Conservation (phyloP, 2,888 invertebrate genomes). For the Plutella xylostella region DNA sequence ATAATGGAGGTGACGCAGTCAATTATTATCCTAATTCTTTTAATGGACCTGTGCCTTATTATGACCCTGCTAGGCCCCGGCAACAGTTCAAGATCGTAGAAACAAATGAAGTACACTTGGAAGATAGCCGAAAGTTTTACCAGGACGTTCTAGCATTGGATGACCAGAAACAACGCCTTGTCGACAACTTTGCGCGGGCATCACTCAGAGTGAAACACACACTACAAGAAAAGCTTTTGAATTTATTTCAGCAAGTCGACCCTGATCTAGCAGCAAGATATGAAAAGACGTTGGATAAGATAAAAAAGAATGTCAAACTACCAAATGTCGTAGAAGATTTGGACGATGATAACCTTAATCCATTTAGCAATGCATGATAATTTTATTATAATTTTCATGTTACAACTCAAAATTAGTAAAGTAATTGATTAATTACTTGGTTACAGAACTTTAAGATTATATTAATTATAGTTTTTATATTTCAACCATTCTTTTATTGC, state of each 20-base stretch:
- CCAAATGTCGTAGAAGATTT: not conserved
- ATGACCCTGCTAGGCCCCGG: not conserved
- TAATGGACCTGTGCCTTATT: not conserved
- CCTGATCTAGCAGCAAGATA: not conserved
- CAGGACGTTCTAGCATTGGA: slow-evolving; percentile 68
- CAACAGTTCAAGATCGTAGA: not conserved
- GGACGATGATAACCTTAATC: no score
- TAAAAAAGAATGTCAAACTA: not conserved
- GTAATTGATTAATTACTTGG: no score
- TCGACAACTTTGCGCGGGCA: not conserved
- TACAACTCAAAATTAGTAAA: no score
- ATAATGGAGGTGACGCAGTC: not conserved
- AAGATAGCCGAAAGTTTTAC: not conserved
- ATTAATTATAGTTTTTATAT: no score
- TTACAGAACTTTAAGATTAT: no score
- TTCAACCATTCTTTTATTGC: no score
- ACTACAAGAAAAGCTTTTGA: not conserved
- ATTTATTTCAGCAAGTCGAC: not conserved
- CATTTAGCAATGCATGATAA: no score
- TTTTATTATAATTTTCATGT: no score
- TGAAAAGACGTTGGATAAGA: not conserved
- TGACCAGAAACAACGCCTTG: not conserved
- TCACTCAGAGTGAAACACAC: not conserved
- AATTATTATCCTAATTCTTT: slow-evolving; percentile 3
- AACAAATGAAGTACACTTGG: not conserved